Conservation (phyloP, 2,797 vertebrate species). For the Sebastes oblongus region DNA sequence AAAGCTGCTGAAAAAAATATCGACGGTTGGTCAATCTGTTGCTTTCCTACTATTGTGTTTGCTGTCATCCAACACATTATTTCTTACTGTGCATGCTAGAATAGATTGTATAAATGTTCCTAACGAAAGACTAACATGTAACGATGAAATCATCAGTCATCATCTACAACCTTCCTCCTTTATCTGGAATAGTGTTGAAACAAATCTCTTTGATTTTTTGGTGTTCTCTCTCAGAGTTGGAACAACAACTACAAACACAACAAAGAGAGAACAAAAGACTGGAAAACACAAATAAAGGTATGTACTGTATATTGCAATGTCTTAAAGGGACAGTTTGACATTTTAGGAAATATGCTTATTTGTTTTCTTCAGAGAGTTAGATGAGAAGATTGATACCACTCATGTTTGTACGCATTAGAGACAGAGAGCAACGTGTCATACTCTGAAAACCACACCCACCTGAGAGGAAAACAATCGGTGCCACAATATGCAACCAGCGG, state of each 20-base stretch:
- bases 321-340: neutral
- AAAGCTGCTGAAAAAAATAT: neutral
- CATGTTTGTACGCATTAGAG: neutral
- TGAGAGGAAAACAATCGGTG: too few relatives aligned
- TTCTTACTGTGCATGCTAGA: neutral
- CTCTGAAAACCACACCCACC: neutral
- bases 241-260: slow-evolving; percentile 31
- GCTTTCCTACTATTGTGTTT: neutral
- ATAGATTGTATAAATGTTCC: neutral
- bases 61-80: neutral
- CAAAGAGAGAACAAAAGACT: slow-evolving; percentile 25
- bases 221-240: slow-evolving; percentile 34
- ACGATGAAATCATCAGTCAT: neutral
- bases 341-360: neutral
- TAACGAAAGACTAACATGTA: neutral
- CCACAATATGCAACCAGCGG: neutral
- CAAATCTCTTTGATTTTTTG: neutral
- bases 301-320: neutral
- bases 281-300: slow-evolving; percentile 44
- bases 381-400: neutral
- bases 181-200: neutral
- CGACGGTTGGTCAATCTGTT: slow-evolving; percentile 20
- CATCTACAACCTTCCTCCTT: neutral
- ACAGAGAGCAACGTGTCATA: too few relatives aligned
- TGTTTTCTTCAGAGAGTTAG: neutral